These are phyloP conservation scores for Forbesichthys papilliferus DNA, from an alignment of 2,113 vertebrate genomes.

Conservation along the genomic window DNA sequence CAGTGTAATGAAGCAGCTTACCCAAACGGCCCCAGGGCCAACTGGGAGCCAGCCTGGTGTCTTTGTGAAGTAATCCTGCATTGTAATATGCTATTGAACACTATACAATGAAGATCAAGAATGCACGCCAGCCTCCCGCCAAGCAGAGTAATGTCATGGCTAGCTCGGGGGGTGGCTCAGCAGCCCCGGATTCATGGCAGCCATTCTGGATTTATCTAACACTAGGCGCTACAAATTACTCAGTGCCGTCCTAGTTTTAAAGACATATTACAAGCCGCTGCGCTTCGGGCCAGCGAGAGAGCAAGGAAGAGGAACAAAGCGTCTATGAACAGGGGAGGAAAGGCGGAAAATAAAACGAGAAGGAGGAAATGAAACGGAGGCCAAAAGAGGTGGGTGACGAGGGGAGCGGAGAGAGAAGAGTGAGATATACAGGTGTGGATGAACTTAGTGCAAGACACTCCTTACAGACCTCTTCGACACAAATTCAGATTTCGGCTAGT, in stretches of 20 bases:
- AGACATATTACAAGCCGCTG: constrained; percentile 62
- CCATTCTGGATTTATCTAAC: constrained; percentile 65
- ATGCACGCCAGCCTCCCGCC: constrained; percentile 19
- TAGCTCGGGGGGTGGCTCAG: constrained; percentile 33
- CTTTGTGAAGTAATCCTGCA: constrained; percentile 41
- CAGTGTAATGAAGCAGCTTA: constrained; percentile 29
- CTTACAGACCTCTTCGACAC: constrained; percentile 24
- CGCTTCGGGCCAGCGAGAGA: constrained; percentile 52
- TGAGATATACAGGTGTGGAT: constrained; percentile 25
- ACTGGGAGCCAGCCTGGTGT: constrained; percentile 35
- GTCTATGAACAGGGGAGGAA: constrained; percentile 36
- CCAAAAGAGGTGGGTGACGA: neutral
- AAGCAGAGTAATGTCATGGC: constrained; percentile 21
- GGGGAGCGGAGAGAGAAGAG: constrained; percentile 29
- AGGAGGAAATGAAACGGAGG: constrained; percentile 15
- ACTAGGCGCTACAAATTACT: constrained; percentile 69
- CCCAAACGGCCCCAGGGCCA: constrained; percentile 27
- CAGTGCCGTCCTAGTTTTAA: constrained; percentile 69
- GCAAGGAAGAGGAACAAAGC: constrained; percentile 49
- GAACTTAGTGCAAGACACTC: constrained; percentile 17
- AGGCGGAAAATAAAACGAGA: constrained; percentile 40
- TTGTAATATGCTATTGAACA: constrained; percentile 20
- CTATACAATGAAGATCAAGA: constrained; percentile 15
- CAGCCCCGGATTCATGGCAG: constrained; percentile 51
- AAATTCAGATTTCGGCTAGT: constrained; percentile 43